Conservation (phyloP, 2,113 vertebrate genomes). For the Neofelis nebulosa region DNA sequence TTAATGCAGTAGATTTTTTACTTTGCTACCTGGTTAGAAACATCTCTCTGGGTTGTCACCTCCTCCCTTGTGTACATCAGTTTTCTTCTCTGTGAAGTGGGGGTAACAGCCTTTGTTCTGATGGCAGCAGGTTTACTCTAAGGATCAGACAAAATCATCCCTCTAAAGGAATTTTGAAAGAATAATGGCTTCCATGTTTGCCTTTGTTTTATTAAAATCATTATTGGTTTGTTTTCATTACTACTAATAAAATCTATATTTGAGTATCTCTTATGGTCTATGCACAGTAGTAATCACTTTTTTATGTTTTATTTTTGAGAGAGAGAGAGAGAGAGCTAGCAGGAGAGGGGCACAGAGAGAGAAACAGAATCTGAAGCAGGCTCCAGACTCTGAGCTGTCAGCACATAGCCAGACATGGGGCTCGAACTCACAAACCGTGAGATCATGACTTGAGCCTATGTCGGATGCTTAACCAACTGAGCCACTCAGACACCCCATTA, state of each 20-base stretch:
- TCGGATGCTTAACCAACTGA: not conserved
- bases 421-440: not conserved
- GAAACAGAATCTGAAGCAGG: not conserved
- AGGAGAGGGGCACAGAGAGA: not conserved
- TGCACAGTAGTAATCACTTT: not conserved
- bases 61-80: accelerated
- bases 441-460: not conserved
- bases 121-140: not conserved
- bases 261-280: not conserved
- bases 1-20: not conserved
- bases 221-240: not conserved
- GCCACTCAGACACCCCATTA: not conserved
- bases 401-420: not conserved
- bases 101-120: not conserved
- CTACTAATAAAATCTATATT: not conserved
- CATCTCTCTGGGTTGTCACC: not conserved
- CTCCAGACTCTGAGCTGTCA: too few species aligned
- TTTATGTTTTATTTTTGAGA: not conserved
- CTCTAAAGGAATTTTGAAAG: not conserved
- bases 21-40: not conserved
- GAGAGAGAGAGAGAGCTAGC: not conserved
- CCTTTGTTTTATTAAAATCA: not conserved
- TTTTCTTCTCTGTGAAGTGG: not conserved
- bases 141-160: not conserved
- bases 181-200: not conserved